phyloP scores from a whole-genome alignment of 2,888 invertebrate genomes.

The Agrotis segetum region DNA sequence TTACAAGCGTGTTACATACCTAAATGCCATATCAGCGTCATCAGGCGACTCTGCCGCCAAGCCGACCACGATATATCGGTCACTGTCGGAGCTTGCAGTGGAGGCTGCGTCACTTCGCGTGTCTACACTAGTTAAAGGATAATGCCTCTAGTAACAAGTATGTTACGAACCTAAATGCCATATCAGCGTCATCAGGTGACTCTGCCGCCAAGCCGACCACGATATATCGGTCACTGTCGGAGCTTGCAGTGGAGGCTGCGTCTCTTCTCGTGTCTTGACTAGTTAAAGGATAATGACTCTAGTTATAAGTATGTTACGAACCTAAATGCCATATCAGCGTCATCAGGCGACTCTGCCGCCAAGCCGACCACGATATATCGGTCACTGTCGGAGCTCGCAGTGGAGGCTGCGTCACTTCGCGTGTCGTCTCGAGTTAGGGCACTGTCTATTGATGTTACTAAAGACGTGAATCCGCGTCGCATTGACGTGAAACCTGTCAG shows the following conservation, averaged over 20 bases:
- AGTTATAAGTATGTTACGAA: slow-evolving; percentile 55
- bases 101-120: slow-evolving; percentile 93
- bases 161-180: slow-evolving; percentile 91
- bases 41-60: slow-evolving; percentile 92
- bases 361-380: slow-evolving; percentile 94
- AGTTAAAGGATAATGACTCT: neutral
- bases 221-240: slow-evolving; percentile 97
- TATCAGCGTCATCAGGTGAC: slow-evolving; percentile 93
- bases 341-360: slow-evolving; percentile 92
- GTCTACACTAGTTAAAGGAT: slow-evolving; percentile 78
- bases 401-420: slow-evolving; percentile 90
- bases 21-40: slow-evolving; percentile 93
- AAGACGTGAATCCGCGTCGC: slow-evolving; percentile 95
- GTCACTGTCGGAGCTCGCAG: slow-evolving; percentile 97
- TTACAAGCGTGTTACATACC: slow-evolving; percentile 71
- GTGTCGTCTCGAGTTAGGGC: slow-evolving; percentile 94
- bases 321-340: slow-evolving; percentile 93
- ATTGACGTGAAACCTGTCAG: slow-evolving; percentile 94
- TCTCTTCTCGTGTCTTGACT: slow-evolving; percentile 92
- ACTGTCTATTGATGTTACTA: slow-evolving; percentile 96
- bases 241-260: slow-evolving; percentile 94
- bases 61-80: slow-evolving; percentile 95
- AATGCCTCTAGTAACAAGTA: neutral
- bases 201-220: slow-evolving; percentile 93
- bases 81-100: slow-evolving; percentile 97